phyloP scores from a whole-genome alignment of 2,113 vertebrate genomes.

The Gracilinanus agilis region DNA sequence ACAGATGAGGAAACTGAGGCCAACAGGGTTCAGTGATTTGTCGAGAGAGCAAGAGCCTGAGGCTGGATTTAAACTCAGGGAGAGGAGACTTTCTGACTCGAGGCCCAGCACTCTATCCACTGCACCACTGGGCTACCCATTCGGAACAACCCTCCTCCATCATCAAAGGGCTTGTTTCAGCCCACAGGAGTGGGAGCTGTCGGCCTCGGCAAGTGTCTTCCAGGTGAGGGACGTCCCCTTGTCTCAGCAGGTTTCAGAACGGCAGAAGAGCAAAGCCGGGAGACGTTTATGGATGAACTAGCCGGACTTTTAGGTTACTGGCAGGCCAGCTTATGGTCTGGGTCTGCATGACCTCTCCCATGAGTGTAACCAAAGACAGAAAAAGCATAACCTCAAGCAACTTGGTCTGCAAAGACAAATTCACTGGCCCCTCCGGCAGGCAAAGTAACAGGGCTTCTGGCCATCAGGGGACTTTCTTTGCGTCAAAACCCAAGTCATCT shows the following conservation, averaged over 20 bases:
- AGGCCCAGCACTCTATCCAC: no score
- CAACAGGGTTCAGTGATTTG: no score
- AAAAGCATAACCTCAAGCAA: no score
- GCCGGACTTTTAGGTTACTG: no score
- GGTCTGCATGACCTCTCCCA: background rate
- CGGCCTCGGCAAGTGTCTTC: background rate
- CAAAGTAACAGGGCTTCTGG: background rate
- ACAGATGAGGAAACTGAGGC: no score
- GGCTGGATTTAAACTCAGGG: no score
- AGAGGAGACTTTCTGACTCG: no score
- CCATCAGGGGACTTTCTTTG: background rate
- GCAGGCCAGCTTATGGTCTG: background rate
- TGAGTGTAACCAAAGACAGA: background rate
- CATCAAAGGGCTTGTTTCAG: no score
- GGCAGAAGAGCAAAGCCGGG: background rate
- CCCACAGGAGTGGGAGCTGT: background rate
- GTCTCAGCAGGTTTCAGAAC: background rate
- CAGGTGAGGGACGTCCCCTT: background rate
- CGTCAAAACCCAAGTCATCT: background rate
- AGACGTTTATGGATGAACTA: background rate
- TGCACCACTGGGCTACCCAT: no score
- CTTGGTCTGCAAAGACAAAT: background rate
- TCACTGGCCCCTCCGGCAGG: background rate
- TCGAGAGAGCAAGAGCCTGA: no score
- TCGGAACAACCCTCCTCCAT: no score